Evolutionary conservation across 2,113 vertebrate species (phyloP), one percentile per base, ranked within the genome.

Genomic region (Piprites chloris): DNA sequence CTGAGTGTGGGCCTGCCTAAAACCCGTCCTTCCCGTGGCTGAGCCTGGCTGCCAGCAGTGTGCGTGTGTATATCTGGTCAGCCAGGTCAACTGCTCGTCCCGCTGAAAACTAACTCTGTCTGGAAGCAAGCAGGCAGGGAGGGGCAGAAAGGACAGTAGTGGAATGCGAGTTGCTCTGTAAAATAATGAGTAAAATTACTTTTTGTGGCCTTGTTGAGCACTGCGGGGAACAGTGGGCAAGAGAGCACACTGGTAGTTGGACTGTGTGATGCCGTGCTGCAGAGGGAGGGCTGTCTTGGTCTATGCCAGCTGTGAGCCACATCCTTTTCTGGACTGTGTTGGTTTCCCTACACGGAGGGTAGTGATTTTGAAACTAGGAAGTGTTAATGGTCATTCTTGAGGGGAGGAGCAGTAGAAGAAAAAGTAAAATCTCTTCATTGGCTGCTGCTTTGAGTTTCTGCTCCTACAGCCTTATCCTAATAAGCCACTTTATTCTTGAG

Each of bases 1-100:
- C 0, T 62, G 19, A 22, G 15, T 33, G 18, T 61, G 18, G 23
- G 33, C 30, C 8, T 83, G 23, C 42, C 35, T 59, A 9, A 71
- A 63, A n/a, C 11, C 22, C 50, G 3, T 4, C 20, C 15, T 71
- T 56, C 35, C 30, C 1, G 1, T 0, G 0, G 17, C 21, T 30
- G 22, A 63, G 39, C 58, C 33, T 28, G 39, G 58, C 53, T 53
- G 63, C n/a, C 18, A 11, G 39, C n/a, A 26, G 39, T 13, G 23
- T 47, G 9, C 74, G 23, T 5, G 8, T 65, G 18, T 50, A 8
- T 52, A 52, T 52, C 28, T 27, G 39, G 37, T 37, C 76, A 53
- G 41, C 75, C 42, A 21, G 49, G 35, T n/a, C 88, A 73, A 41
- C 69, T 46, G 50, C 13, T 3, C 16, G 9, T 65, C 59, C 65